Conservation (phyloP, 2,888 invertebrate species). For the Oscheius sp. region DNA sequence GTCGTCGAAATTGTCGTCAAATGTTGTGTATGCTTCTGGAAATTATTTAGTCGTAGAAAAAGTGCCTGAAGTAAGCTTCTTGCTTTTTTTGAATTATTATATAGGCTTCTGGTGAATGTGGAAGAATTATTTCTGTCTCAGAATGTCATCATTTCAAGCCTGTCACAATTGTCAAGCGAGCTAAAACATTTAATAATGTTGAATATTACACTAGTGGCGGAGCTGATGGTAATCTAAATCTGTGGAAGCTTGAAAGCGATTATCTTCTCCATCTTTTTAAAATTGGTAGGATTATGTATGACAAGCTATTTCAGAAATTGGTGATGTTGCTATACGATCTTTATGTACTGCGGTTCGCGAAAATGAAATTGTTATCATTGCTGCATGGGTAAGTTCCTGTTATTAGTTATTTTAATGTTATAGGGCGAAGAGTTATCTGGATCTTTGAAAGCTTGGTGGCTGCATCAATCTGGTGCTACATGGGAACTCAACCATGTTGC, state of each 20-base stretch:
- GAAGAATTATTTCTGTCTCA: not conserved
- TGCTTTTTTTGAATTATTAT: not conserved
- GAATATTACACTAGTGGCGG: constrained; percentile 32
- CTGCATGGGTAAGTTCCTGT: constrained; percentile 20
- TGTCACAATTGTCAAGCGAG: constrained; percentile 44
- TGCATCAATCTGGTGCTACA: not conserved
- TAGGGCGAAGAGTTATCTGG: constrained; percentile 14
- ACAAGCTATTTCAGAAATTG: not conserved
- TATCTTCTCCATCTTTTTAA: constrained; percentile 8
- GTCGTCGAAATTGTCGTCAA: constrained; percentile 26
- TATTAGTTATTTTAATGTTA: not conserved
- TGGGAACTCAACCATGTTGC: not conserved
- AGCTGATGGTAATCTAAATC: constrained; percentile 31
- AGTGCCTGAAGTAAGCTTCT: constrained; percentile 35
- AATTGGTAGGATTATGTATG: not conserved
- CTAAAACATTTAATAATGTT: constrained; percentile 20
- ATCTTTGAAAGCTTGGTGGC: constrained; percentile 18
- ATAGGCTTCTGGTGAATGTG: not conserved
- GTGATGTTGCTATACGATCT: not conserved
- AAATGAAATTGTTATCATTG: constrained; percentile 1
- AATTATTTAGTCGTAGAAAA: constrained; percentile 42
- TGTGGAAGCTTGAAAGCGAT: constrained; percentile 28
- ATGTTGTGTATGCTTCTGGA: constrained; percentile 45
- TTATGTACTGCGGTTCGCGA: not conserved
- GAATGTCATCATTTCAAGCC: constrained; percentile 35